Conservation (phyloP, 2,797 vertebrate species). For the Tiaroga cobitis region DNA sequence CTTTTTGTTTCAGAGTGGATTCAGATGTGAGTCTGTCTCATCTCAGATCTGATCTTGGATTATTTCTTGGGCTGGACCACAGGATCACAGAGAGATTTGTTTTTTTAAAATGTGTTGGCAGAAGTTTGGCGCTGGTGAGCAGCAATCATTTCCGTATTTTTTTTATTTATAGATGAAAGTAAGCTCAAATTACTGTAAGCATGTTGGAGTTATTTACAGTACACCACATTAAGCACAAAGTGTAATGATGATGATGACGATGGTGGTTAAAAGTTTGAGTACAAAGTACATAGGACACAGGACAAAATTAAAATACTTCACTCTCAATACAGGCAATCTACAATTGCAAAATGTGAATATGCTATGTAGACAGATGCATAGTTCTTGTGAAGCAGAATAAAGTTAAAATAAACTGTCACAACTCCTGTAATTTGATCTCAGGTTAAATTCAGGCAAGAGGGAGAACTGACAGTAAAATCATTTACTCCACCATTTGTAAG, state of each 20-base stretch:
- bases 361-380: background rate
- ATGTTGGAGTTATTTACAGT: too few relatives aligned
- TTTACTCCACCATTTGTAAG: slow-evolving; percentile 92
- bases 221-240: background rate
- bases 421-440: slow-evolving; percentile 63
- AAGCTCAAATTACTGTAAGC: too few relatives aligned
- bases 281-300: background rate
- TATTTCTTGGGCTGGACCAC: slow-evolving; percentile 79
- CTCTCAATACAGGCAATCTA: background rate
- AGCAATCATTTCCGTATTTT: background rate
- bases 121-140: slow-evolving; percentile 90
- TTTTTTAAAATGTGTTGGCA: slow-evolving; percentile 92
- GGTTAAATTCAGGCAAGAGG: slow-evolving; percentile 91
- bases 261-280: background rate
- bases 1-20: slow-evolving; percentile 80
- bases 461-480: slow-evolving; percentile 87
- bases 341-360: background rate
- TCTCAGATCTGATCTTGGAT: slow-evolving; percentile 79
- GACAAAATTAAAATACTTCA: background rate
- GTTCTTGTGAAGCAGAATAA: background rate
- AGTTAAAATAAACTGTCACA: background rate
- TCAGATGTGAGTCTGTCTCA: slow-evolving; percentile 84
- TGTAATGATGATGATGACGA: background rate
- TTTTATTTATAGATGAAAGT: too few relatives aligned
- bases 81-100: slow-evolving; percentile 80